A percentile compares a stretch with the other conserved stretches of the same genome.
phyloP scores from a whole-genome alignment of 2,113 vertebrate genomes.

The Gorsachius goisagi region DNA sequence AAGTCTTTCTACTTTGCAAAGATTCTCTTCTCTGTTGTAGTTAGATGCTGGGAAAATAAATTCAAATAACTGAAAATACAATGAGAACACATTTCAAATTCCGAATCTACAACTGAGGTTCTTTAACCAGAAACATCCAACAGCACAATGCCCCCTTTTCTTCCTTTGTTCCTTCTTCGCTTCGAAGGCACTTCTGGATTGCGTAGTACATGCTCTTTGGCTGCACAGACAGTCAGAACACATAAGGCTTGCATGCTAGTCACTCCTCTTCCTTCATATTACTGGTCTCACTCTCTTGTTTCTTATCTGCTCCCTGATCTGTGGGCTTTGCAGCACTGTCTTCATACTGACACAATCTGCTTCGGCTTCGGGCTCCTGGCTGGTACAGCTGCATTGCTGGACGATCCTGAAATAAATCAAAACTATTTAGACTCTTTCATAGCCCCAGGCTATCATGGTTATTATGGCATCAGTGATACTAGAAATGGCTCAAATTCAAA shows the following conservation, averaged over 20 bases:
- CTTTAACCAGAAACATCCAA: slow-evolving; percentile 69
- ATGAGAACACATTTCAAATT: slow-evolving; percentile 67
- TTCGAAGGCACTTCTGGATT: slow-evolving; percentile 90
- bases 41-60: slow-evolving; percentile 60
- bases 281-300: slow-evolving; percentile 81
- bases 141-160: slow-evolving; percentile 65
- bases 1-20: slow-evolving; percentile 54
- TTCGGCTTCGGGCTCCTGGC: slow-evolving; percentile 90
- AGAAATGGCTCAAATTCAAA: neutral
- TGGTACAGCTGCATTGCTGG: slow-evolving; percentile 98
- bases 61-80: slow-evolving; percentile 68
- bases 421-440: slow-evolving; percentile 8
- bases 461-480: neutral
- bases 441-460: neutral
- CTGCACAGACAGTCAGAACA: slow-evolving; percentile 78
- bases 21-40: slow-evolving; percentile 44
- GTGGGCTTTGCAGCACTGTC: slow-evolving; percentile 69
- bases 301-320: slow-evolving; percentile 78
- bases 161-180: slow-evolving; percentile 66
- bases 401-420: slow-evolving; percentile 84
- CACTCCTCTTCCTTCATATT: slow-evolving; percentile 83
- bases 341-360: slow-evolving; percentile 70
- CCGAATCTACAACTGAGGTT: slow-evolving; percentile 61
- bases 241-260: slow-evolving; percentile 66
- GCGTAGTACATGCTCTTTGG: slow-evolving; percentile 84